A percentile compares a stretch with the other conserved stretches of the same genome.
phyloP scores from a whole-genome alignment of 2,888 invertebrate genomes.

The Drosophila phalerata region DNA sequence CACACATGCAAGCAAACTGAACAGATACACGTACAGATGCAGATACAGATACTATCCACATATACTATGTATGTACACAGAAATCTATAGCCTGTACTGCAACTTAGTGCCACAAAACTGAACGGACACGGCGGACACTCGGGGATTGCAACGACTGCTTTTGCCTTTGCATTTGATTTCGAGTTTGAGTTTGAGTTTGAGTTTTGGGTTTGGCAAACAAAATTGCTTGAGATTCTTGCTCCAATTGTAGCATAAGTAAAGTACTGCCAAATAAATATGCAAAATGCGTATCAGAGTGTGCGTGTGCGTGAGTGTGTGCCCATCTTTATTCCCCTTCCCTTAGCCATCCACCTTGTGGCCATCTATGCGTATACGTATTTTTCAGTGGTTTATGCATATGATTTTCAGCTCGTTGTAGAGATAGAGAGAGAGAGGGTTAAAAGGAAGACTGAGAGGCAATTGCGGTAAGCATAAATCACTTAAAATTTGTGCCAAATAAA shows the following conservation, averaged over 20 bases:
- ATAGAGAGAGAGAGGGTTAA: background rate
- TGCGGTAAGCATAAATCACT: slow-evolving; percentile 79
- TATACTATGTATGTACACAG: slow-evolving; percentile 5
- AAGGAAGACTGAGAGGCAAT: slow-evolving; percentile 55
- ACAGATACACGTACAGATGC: slow-evolving; percentile 3
- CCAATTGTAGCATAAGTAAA: slow-evolving; percentile 80
- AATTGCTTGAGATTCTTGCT: slow-evolving; percentile 53
- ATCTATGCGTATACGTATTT: slow-evolving; percentile 51
- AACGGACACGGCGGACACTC: slow-evolving; percentile 20
- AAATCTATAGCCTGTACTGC: slow-evolving; percentile 52
- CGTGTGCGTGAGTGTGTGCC: slow-evolving; percentile 3
- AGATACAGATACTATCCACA: background rate
- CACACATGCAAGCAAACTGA: slow-evolving; percentile 26
- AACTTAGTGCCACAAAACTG: slow-evolving; percentile 56
- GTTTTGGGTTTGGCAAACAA: slow-evolving; percentile 68
- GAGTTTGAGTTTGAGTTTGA: background rate
- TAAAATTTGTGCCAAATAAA: slow-evolving; percentile 81
- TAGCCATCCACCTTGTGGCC: slow-evolving; percentile 5
- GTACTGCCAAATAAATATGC: slow-evolving; percentile 78
- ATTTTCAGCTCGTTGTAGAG: slow-evolving; percentile 15
- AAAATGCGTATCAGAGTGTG: slow-evolving; percentile 49
- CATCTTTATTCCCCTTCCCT: slow-evolving; percentile 4
- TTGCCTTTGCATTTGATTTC: background rate
- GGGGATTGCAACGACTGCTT: background rate
- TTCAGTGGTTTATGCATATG: slow-evolving; percentile 64